A percentile compares a stretch with the other conserved stretches of the same genome.
Conservation (phyloP, 2,888 invertebrate species). For the Rhamphomyia laevipes region DNA sequence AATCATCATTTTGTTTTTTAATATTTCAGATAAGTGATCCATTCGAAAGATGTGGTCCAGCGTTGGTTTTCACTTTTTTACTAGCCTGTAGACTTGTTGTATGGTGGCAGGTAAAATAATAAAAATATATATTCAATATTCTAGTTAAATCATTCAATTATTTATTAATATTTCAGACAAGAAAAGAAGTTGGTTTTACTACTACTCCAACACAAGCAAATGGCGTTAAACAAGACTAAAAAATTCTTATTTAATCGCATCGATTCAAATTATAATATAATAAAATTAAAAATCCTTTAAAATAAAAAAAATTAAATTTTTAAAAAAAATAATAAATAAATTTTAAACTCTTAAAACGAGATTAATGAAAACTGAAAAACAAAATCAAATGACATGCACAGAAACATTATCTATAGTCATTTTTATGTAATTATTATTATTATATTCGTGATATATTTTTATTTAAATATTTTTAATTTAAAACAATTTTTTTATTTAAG, state of each 20-base stretch:
- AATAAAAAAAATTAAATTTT: too few relatives aligned
- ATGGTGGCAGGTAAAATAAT: constrained; percentile 42
- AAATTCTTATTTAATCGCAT: neutral
- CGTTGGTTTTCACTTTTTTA: constrained; percentile 87
- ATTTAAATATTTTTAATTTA: too few relatives aligned
- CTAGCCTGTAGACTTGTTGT: constrained; percentile 79
- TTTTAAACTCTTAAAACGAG: constrained; percentile 11
- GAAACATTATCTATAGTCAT: too few relatives aligned
- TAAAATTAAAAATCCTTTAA: neutral
- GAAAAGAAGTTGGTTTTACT: constrained; percentile 39
- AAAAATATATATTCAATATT: neutral
- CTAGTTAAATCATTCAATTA: neutral
- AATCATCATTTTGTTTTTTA: too few relatives aligned
- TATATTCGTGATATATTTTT: too few relatives aligned
- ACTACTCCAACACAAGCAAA: constrained; percentile 44
- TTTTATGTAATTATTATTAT: too few relatives aligned
- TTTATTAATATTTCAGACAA: constrained; percentile 40
- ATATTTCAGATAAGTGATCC: constrained; percentile 52
- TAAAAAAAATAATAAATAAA: constrained; percentile 4
- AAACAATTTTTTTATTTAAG: too few relatives aligned
- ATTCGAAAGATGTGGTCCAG: constrained; percentile 81
- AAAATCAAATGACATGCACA: constrained; percentile 5
- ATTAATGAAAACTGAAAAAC: constrained; percentile 9
- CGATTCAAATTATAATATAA: too few relatives aligned
- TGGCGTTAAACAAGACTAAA: constrained; percentile 50